A percentile compares a stretch with the other conserved stretches of the same genome.
Conservation (phyloP, 2,888 invertebrate genomes). For the Galerucella nymphaeae region DNA sequence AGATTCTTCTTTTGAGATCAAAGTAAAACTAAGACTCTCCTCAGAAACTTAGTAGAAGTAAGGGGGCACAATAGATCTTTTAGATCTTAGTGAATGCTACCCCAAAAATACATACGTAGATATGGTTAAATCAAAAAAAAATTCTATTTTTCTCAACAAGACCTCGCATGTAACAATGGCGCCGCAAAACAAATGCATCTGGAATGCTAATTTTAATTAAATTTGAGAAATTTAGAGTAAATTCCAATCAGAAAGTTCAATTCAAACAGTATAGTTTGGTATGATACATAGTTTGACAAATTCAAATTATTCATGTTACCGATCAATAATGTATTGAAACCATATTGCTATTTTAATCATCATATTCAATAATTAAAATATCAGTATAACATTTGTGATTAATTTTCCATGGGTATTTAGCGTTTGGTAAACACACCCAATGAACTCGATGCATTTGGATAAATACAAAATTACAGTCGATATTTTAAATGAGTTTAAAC, state of each 20-base stretch:
- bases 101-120: too few relatives aligned
- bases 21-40: too few relatives aligned
- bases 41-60: too few relatives aligned
- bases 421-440: neutral
- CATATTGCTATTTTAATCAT: neutral
- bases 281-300: neutral
- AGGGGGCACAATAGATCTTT: too few relatives aligned
- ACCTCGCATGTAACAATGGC: too few relatives aligned
- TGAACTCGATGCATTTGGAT: neutral
- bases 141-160: too few relatives aligned
- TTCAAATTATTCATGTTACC: neutral
- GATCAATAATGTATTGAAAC: neutral
- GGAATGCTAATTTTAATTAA: too few relatives aligned
- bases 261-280: neutral
- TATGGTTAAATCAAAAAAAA: too few relatives aligned
- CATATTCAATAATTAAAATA: slow-evolving; percentile 5
- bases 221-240: too few relatives aligned
- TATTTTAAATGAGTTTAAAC: neutral
- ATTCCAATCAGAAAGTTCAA: neutral
- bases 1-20: too few relatives aligned
- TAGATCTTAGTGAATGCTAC: too few relatives aligned
- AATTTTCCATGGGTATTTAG: neutral
- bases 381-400: neutral
- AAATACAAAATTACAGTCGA: neutral
- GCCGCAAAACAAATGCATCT: too few relatives aligned